phyloP scores from a whole-genome alignment of 2,797 vertebrate species.

The Danio jaintianensis region DNA sequence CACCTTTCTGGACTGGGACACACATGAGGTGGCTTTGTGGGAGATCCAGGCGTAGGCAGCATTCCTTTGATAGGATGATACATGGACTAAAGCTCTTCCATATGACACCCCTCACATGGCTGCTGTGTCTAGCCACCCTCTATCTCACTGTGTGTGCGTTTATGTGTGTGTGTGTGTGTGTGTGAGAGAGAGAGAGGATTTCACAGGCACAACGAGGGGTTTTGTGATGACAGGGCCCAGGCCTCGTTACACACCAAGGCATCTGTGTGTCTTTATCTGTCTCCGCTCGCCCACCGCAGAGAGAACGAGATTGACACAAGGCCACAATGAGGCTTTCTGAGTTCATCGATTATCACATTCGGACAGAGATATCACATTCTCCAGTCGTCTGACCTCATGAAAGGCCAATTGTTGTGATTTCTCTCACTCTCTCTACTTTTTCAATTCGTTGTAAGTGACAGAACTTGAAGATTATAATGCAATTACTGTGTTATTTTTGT shows the following conservation, averaged over 20 bases:
- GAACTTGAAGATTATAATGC: neutral
- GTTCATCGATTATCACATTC: constrained; percentile 29
- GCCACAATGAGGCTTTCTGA: constrained; percentile 34
- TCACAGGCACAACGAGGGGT: constrained; percentile 73
- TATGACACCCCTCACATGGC: constrained; percentile 94
- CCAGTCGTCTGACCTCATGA: constrained; percentile 4
- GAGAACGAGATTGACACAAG: constrained; percentile 20
- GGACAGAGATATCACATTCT: constrained; percentile 29
- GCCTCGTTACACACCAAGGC: constrained; percentile 70
- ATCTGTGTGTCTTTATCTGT: constrained; percentile 65
- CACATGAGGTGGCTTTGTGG: constrained; percentile 80
- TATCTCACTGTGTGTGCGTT: constrained; percentile 37
- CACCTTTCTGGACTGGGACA: constrained; percentile 75
- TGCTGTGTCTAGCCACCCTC: constrained; percentile 73
- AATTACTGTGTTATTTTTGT: too few species aligned
- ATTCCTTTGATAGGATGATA: constrained; percentile 83
- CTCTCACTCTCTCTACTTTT: neutral
- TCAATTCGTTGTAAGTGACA: neutral
- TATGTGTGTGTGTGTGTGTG: constrained; percentile 1
- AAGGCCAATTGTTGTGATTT: constrained; percentile 11
- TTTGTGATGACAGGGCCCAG: constrained; percentile 74
- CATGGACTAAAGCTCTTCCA: constrained; percentile 91
- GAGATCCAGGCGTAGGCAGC: constrained; percentile 73
- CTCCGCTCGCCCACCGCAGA: constrained; percentile 48
- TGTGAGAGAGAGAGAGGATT: constrained; percentile 56